These are phyloP conservation scores for Dendroctonus valens DNA, from an alignment of 1,140 invertebrate genomes.

Conservation along the genomic window DNA sequence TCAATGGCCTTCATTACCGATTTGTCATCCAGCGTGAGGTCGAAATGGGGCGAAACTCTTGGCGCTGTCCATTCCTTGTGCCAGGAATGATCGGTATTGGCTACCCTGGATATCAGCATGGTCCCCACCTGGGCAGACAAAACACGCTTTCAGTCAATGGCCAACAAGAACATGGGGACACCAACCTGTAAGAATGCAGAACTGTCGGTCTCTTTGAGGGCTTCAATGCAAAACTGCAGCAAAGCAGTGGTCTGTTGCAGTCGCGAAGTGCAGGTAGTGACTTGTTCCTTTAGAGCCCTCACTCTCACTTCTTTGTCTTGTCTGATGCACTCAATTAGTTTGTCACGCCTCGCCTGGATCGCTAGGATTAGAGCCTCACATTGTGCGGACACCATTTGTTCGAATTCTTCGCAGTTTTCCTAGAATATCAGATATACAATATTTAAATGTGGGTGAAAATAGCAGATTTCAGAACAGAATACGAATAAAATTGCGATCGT, in stretches of 20 bases:
- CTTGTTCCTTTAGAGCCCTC: constrained; percentile 78
- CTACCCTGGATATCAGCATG: constrained; percentile 76
- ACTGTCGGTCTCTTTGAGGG: constrained; percentile 95
- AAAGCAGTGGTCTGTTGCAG: constrained; percentile 91
- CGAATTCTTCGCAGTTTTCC: constrained; percentile 82
- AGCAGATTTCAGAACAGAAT: too few relatives aligned
- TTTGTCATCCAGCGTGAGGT: constrained; percentile 90
- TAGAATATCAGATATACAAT: constrained; percentile 42
- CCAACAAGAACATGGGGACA: neutral
- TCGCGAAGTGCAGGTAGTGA: constrained; percentile 75
- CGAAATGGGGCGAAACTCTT: constrained; percentile 76
- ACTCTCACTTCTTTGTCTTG: constrained; percentile 80
- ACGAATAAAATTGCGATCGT: too few relatives aligned
- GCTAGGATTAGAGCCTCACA: constrained; percentile 84
- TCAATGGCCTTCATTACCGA: constrained; percentile 83
- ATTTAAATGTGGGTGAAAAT: too few relatives aligned
- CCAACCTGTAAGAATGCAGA: constrained; percentile 88
- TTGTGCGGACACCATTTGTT: constrained; percentile 77
- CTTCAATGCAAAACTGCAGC: constrained; percentile 97
- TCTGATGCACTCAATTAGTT: constrained; percentile 78
- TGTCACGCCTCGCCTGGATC: constrained; percentile 78
- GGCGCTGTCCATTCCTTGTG: constrained; percentile 74
- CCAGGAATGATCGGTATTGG: constrained; percentile 77
- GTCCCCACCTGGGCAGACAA: constrained; percentile 67
- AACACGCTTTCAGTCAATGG: neutral